Base-by-base conservation (phyloP, 2,113 vertebrate genomes). In the Ramphastos sulfuratus region DNA sequence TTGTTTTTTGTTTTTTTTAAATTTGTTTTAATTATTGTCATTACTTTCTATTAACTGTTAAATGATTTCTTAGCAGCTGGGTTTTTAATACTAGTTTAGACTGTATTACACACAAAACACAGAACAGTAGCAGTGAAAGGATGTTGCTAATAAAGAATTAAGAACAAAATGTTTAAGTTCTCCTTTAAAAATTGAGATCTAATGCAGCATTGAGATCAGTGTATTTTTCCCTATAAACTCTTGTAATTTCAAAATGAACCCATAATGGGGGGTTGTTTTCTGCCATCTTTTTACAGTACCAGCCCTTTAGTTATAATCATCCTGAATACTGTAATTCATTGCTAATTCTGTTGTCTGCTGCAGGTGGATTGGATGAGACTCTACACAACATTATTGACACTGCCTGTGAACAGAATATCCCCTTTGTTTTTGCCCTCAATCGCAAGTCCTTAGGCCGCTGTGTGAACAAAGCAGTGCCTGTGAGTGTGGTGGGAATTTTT, bases 401-500 rank as follows among this genome's bases (percentile, higher is more conserved):
- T 0, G 99, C 99, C 87, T 98, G 98, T 35, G 98, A 99, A 58
- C 99, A 99, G 96, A 98, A 97, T 10, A 97, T 99, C 39, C 99
- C 99, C 0, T 99, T 99, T 63, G 98, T 99, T 58, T 99, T 99
- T 35, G 99, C 99, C 6, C 98, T 99, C 13, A 99, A 98, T 83
- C 98, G 99, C 92, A 99, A 98, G 97, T 98, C 98, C 52, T 95
- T 99, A n/a, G 99, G 99, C 21, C 98, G 98, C 66, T 99, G 99
- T 61, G 96, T 99, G 94, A 99, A 98, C 96, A 99, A 99, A 97
- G 98, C 98, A 1, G 99, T 99, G 63, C 99, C 99, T 10, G 99
- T 99, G 86, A 99, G 98, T 3, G 98, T 99, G 72, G 99, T 99
- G 86, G 99, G 99, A n/a, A 98, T 99, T 94, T 99, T 99, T 96